Conservation (phyloP, 2,113 vertebrate genomes). For the Symphodus melops region DNA sequence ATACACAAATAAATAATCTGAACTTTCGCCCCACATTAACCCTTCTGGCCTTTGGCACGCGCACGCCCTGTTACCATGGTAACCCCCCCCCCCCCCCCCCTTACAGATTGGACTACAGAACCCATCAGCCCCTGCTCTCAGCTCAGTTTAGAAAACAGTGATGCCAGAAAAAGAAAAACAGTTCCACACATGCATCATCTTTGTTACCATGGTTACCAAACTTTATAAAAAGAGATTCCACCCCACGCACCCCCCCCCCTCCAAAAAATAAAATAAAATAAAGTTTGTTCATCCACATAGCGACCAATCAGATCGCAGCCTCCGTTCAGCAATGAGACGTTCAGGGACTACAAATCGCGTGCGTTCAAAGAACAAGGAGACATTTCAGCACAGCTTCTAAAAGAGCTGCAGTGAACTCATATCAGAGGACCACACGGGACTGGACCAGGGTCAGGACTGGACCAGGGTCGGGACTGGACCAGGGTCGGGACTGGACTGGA, state of each 20-base stretch:
- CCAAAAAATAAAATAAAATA: neutral
- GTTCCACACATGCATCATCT: constrained; percentile 43
- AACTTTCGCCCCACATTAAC: constrained; percentile 48
- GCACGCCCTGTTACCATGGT: constrained; percentile 11
- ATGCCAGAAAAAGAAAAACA: neutral
- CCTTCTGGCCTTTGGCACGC: constrained; percentile 53
- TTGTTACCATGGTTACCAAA: constrained; percentile 47
- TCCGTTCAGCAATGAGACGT: neutral
- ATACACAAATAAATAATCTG: constrained; percentile 83
- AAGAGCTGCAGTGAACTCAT: no score
- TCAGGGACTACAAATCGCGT: neutral
- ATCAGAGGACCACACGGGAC: no score
- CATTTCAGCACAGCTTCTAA: no score
- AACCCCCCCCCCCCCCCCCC: neutral
- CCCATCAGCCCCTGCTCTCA: constrained; percentile 48
- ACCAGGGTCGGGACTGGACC: no score
- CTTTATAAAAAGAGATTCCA: constrained; percentile 33
- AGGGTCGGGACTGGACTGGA: no score
- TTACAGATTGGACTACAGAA: constrained; percentile 26
- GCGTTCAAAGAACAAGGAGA: neutral
- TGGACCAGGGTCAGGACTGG: no score
- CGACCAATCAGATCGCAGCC: constrained; percentile 25
- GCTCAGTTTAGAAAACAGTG: constrained; percentile 33
- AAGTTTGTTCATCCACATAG: constrained; percentile 19
- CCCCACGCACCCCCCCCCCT: neutral